A percentile compares a stretch with the other conserved stretches of the same genome.
phyloP scores from a whole-genome alignment of 92 coral and sea anemone genomes.

The Bergia sp. region DNA sequence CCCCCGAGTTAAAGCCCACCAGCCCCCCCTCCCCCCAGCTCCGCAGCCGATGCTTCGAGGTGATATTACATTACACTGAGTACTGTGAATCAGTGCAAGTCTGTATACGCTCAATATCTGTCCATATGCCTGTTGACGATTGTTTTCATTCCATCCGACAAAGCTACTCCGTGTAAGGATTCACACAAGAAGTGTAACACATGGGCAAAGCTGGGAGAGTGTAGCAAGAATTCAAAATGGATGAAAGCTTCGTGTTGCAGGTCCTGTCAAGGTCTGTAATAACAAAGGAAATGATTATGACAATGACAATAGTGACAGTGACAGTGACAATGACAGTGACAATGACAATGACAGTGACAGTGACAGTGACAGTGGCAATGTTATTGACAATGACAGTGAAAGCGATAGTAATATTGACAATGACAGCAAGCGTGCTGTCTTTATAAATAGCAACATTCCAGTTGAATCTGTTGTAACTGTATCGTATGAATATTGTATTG shows the following conservation, averaged over 20 bases:
- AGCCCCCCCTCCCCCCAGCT: no score
- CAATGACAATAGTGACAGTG: neutral
- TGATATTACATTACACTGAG: no score
- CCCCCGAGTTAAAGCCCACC: no score
- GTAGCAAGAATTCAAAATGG: neutral
- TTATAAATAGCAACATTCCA: no score
- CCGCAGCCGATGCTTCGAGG: no score
- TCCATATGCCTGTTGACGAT: neutral
- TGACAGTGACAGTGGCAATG: neutral
- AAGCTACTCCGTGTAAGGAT: constrained; percentile 13
- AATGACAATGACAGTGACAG: neutral
- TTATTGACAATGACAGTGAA: neutral
- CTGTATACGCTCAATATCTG: neutral
- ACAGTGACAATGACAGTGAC: neutral
- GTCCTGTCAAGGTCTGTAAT: constrained; percentile 14
- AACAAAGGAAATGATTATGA: neutral
- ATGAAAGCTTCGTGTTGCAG: constrained; percentile 9
- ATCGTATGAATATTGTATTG: no score
- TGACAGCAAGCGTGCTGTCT: no score
- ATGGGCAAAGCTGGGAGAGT: constrained; percentile 34
- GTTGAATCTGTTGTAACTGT: no score
- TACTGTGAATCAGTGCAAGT: no score
- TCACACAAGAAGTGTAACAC: constrained; percentile 2
- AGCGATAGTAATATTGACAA: neutral
- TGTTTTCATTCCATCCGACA: neutral